Evolutionary conservation across 2,113 vertebrate genomes (phyloP), one percentile per base, ranked within the genome.

Genomic region (Brachyhypopomus gauderio): DNA sequence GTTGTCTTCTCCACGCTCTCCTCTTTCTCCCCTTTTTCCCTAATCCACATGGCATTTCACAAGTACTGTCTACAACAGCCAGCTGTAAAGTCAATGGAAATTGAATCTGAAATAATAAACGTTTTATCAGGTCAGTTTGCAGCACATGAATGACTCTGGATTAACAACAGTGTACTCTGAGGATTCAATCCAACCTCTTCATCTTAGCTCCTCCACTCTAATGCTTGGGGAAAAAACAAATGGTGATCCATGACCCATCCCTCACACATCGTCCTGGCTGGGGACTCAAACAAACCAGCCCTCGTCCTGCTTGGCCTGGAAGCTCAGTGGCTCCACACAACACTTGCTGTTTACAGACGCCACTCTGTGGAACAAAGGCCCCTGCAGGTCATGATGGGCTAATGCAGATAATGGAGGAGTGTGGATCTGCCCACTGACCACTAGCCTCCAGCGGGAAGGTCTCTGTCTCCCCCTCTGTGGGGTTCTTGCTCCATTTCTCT

Each of bases 241-340:
- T 27, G 25, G 71, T 63, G 75, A 79, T 79, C 63, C 23, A 16
- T 38, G 60, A 55, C 60, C 38, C 60, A 58, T 75, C 17, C 52
- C 60, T 23, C 23, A 19, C 12, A 17, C 27, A 25, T 41, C 45
- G 3, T 73, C 4, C 60, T 25, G 88, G 82, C 82, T 79, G 83
- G 82, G 86, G 85, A 83, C 88, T 87, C 87, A 90, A 89, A 90
- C 87, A 89, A 41, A 9, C 41, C 41, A 9, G 2, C 41, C 41
- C 90, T 85, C 88, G 78, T 88, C 85, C 83, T 56, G 23, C 52
- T 38, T 25, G 12, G 52, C 25, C 88, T 89, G 90, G 90, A 92
- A 93, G 92, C 90, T 92, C 91, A 92, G 93, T 93, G 92, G 89
- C 92, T 90, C 90, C 91, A 93, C 92, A 91, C 89, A 90, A 86